Base-by-base conservation (phyloP, 2,797 vertebrate genomes). In the Iguana delicatissima region DNA sequence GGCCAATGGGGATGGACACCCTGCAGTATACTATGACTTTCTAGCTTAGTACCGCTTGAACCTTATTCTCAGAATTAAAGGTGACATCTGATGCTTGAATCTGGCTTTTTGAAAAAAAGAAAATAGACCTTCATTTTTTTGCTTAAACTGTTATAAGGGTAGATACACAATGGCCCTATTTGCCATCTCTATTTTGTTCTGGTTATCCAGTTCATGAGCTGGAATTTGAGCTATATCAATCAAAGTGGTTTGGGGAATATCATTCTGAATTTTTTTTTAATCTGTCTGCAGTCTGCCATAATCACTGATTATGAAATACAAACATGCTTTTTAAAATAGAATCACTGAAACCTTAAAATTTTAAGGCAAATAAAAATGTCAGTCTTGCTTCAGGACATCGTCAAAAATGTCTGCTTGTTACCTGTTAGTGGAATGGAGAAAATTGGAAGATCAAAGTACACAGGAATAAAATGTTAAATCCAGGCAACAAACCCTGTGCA, bases 381-480 rank as follows among this genome's bases (percentile, higher is more conserved):
- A 80, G 14, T 74, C 9, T 5, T 0, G 0, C 1, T 80, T 3
- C 2, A 13, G 5, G 22, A 46, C 74, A 16, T 35, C 9, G 5
- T 26, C 20, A 89, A 86, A 92, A 67, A 89, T 0, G 81, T 83
- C 88, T 55, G 46, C 32, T 85, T 20, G 46, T 64, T 46, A 16
- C 18, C 24, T 84, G 69, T 1, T 84, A 89, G 85, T 69, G 8
- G 50, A 89, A 85, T 73, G 14, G 52, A 77, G 1, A 92, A 46
- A 92, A 52, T 35, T 46, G 62, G 35, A 26, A 0, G 16, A 84
- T 84, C 87, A 89, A 88, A 80, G 69, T 88, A 52, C 69, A 73
- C 84, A 86, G 72, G 52, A 35, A 42, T 85, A 38, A 90, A 92
- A 38, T 90, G 29, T 29, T 29, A 29, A 91, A 92, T 38, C 59